Percentiles rank a stretch among this genome's conserved stretches.
These are phyloP conservation scores for Anniella stebbinsi DNA, from an alignment of 2,797 vertebrate species.

Conservation along the genomic window DNA sequence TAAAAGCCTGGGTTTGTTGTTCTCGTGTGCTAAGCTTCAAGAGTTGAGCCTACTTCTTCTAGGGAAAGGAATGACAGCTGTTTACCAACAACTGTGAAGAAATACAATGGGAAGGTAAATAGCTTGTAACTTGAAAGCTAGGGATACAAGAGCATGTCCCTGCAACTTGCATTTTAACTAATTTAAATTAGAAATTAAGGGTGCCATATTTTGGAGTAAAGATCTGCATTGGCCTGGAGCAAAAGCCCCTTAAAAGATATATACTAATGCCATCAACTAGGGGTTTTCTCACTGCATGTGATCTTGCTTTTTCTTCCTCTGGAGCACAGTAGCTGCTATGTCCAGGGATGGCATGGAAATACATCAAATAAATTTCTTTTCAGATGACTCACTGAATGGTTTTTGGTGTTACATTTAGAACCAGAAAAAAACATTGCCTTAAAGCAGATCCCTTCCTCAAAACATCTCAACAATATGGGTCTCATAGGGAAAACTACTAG, in stretches of 20 bases:
- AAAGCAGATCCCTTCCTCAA: background rate
- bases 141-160: background rate
- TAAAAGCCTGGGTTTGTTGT: background rate
- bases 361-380: constrained; percentile 5
- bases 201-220: background rate
- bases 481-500: background rate
- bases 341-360: background rate
- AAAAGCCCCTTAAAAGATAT: too few species aligned
- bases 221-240: background rate
- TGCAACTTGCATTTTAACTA: background rate
- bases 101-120: too few species aligned
- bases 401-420: background rate
- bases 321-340: background rate
- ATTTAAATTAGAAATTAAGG: background rate
- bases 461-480: background rate
- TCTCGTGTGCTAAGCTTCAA: background rate
- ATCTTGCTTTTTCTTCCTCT: background rate
- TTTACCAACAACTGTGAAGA: background rate
- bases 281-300: background rate
- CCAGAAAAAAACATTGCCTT: background rate
- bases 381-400: background rate
- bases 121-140: background rate
- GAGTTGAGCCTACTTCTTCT: background rate
- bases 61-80: background rate
- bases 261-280: background rate